Evolutionary conservation across 1,140 invertebrate genomes (phyloP).

Genomic region (Drosophila yakuba): DNA sequence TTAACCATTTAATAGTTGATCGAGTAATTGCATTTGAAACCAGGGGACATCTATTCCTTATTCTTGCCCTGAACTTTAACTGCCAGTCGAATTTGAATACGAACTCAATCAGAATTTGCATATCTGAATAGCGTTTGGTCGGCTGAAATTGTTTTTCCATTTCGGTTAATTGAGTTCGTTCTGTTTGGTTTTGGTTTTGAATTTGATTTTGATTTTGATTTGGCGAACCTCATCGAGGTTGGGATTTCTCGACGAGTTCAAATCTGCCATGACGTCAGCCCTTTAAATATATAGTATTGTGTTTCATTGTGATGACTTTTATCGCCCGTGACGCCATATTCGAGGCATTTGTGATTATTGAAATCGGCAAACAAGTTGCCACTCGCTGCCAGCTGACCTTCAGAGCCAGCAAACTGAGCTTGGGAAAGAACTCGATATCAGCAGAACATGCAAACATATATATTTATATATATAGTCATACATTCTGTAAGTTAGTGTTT

Average conservation of each 20-base stretch:
- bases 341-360: conserved; percentile 33
- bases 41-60: neutral
- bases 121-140: conserved; percentile 26
- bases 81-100: conserved; percentile 31
- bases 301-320: conserved; percentile 13
- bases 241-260: conserved; percentile 11
- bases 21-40: too few species aligned
- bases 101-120: conserved; percentile 34
- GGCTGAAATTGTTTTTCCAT: conserved; percentile 29
- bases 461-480: neutral
- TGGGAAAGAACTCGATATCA: neutral
- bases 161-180: conserved; percentile 42
- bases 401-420: conserved; percentile 28
- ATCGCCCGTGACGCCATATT: conserved; percentile 31
- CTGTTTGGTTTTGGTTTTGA: too few species aligned
- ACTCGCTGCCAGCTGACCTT: conserved; percentile 14
- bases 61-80: conserved; percentile 35
- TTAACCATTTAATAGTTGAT: neutral
- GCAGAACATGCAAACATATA: neutral
- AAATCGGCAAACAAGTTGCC: conserved; percentile 44
- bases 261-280: conserved; percentile 28
- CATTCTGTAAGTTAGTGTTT: neutral
- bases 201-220: neutral
- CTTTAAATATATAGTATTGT: conserved; percentile 1
- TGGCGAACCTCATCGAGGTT: conserved; percentile 8